Base-by-base conservation (phyloP, 1,140 invertebrate species). In the Psix sp. region DNA sequence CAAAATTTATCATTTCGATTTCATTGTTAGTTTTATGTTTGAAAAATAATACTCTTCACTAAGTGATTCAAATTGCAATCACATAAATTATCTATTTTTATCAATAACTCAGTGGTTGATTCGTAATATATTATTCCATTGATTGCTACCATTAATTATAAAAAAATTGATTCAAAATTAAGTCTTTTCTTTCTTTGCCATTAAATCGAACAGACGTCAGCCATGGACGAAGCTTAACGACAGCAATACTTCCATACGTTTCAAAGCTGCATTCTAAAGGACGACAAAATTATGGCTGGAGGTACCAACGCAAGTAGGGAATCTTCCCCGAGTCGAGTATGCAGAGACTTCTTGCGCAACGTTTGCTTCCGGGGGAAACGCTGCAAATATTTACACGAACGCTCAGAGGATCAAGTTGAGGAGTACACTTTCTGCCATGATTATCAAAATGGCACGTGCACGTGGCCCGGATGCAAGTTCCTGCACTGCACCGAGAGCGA, bases 391-490 rank as follows among this genome's bases (percentile, higher is more conserved):
- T 87, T 90, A 16, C 93, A 94, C 51, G 89, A 90, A 68, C 76
- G 89, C 84, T 72, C 86, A 42, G 79, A 86, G 21, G 82, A 84
- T 52, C 87, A 86, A 11, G 86, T 78, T 14, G 83, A 80, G 36
- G 87, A 81, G 57, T 87, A 80, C 62, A 90, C 90, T n/a, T 95
- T 96, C 80, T 96, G 94, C 80, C 94, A 95, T 80, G 94, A 96
- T 80, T 95, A 90, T 85, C 94, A 95, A 82, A 95, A 95, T 82
- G 91, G 90, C 9, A 88, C 89, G 48, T 93, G 92, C 77, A 87
- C 89, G 11, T 88, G 92, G 76, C 84, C 88, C 0, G 90, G 90
- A 36, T 90, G 89, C 76, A 91, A 92, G 76, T 96, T 95, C 82
- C 88, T 95, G 18, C 94, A 96, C 80, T 94, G 93, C 77, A 91